These are phyloP conservation scores for Oxycera nigricornis DNA, from an alignment of 2,888 invertebrate genomes.

Conservation along the genomic window DNA sequence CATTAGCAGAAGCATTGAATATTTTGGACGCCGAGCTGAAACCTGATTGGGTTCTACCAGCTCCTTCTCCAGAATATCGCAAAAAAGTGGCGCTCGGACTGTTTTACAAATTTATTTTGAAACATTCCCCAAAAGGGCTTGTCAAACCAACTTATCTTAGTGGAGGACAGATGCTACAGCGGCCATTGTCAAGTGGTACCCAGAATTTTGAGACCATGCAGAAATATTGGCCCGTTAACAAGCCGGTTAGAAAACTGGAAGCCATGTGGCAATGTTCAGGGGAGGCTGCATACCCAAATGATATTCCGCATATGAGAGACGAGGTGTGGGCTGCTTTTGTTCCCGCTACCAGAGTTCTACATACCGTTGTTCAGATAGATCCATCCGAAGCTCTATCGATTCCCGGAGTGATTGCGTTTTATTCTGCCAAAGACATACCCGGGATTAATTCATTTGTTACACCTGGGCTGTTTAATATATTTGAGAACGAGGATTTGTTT, in stretches of 20 bases:
- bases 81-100: conserved; percentile 74
- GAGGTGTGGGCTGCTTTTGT: conserved; percentile 74
- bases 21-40: conserved; percentile 68
- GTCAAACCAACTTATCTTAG: conserved; percentile 64
- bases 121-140: conserved; percentile 64
- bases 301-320: conserved; percentile 69
- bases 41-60: conserved; percentile 70
- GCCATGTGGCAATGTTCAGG: conserved; percentile 74
- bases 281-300: conserved; percentile 79
- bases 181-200: conserved; percentile 71
- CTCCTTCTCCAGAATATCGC: conserved; percentile 73
- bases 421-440: conserved; percentile 59
- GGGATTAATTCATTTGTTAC: conserved; percentile 68
- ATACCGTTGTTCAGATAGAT: conserved; percentile 68
- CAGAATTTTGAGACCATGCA: conserved; percentile 76
- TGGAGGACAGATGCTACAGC: conserved; percentile 68
- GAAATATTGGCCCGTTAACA: conserved; percentile 75
- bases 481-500: conserved; percentile 53
- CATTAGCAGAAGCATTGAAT: conserved; percentile 64
- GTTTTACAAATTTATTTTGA: conserved; percentile 78
- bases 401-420: conserved; percentile 41
- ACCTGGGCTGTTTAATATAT: conserved; percentile 43
- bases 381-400: conserved; percentile 63
- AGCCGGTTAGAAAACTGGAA: conserved; percentile 78
- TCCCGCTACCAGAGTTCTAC: conserved; percentile 66